Evolutionary conservation across 2,797 vertebrate genomes (phyloP).

Genomic region (Pterois miles): DNA sequence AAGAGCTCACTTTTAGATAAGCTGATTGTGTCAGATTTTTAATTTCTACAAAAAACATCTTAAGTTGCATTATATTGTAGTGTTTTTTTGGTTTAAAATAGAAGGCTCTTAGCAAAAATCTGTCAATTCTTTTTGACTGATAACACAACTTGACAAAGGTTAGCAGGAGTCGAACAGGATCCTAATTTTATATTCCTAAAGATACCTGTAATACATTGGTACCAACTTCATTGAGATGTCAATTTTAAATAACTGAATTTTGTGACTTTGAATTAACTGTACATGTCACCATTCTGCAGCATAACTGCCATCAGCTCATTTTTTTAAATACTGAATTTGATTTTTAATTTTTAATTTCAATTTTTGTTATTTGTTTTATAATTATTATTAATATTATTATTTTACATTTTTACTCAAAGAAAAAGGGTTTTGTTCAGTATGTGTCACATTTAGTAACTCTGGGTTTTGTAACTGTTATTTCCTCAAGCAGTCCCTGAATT

Average conservation of each 20-base stretch:
- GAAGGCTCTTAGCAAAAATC: background rate
- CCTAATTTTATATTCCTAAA: constrained; percentile 11
- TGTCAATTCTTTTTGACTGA: background rate
- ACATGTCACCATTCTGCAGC: background rate
- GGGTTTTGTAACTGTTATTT: constrained; percentile 44
- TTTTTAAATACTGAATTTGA: background rate
- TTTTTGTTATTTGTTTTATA: too few species aligned
- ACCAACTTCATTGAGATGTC: background rate
- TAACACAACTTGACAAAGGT: background rate
- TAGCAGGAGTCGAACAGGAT: background rate
- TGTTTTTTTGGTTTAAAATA: constrained; percentile 25
- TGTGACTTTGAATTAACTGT: background rate
- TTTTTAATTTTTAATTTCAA: constrained; percentile 18
- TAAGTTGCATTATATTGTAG: constrained; percentile 11
- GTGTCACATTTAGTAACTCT: constrained; percentile 3
- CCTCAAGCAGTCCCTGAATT: constrained; percentile 40
- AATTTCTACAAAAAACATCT: background rate
- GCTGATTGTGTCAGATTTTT: background rate
- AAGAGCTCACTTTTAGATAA: background rate
- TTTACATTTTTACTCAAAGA: constrained; percentile 15
- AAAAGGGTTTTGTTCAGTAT: constrained; percentile 10
- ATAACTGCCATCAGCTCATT: background rate
- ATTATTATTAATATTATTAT: constrained; percentile 16
- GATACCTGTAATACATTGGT: background rate
- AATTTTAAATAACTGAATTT: background rate